Evolutionary conservation across 1,140 invertebrate genomes (phyloP).

Genomic region (Leptinotarsa undecemlineata): DNA sequence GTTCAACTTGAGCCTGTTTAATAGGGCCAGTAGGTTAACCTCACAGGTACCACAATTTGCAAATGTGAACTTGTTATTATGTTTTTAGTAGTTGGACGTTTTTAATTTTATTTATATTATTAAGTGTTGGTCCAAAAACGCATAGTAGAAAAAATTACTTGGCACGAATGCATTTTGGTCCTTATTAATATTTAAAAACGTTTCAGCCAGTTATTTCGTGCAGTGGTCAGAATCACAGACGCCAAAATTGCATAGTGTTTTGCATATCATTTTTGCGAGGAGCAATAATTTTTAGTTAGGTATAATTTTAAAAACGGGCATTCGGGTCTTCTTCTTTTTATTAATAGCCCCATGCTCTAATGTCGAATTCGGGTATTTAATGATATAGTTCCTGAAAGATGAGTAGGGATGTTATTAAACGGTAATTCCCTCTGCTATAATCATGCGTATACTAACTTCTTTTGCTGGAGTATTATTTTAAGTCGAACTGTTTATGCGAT

Average conservation of each 20-base stretch:
- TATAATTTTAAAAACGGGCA: conserved; percentile 49
- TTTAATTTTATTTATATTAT: conserved; percentile 13
- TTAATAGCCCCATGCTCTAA: conserved; percentile 40
- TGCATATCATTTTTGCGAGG: conserved; percentile 53
- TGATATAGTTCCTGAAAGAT: conserved; percentile 41
- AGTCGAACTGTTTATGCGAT: conserved; percentile 13
- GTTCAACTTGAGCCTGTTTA: too few relatives aligned
- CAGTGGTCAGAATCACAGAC: conserved; percentile 48
- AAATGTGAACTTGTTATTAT: conserved; percentile 24
- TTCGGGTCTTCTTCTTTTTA: conserved; percentile 37
- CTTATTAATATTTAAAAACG: conserved; percentile 51
- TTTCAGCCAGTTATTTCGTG: conserved; percentile 46
- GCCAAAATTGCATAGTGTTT: conserved; percentile 52
- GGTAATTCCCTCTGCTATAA: conserved; percentile 34
- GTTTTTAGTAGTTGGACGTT: conserved; percentile 19
- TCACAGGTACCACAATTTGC: conserved; percentile 16
- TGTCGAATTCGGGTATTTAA: conserved; percentile 39
- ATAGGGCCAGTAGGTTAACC: not conserved
- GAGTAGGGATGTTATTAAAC: conserved; percentile 37
- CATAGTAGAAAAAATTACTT: conserved; percentile 44
- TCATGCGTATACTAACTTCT: conserved; percentile 31
- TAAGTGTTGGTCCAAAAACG: conserved; percentile 35
- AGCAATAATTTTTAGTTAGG: conserved; percentile 50
- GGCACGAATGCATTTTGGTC: conserved; percentile 51
- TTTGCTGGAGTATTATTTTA: conserved; percentile 16